Conservation (phyloP, 2,113 vertebrate species). For the Nyctibius bracteatus region DNA sequence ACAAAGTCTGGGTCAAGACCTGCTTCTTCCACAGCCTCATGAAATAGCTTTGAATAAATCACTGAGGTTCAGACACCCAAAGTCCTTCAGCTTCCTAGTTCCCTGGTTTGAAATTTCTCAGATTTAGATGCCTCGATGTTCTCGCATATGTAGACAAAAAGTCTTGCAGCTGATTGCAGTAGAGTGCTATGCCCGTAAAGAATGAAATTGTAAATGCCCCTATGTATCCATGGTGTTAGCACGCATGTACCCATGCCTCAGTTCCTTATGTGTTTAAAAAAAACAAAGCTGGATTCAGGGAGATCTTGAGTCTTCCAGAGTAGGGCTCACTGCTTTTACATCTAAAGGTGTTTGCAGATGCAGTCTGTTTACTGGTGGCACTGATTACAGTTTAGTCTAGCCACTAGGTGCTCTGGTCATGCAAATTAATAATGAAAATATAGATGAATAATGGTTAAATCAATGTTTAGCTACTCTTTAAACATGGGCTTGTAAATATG, state of each 20-base stretch:
- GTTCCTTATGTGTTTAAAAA: not conserved
- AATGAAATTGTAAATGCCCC: not conserved
- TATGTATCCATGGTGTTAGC: not conserved
- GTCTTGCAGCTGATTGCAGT: not conserved
- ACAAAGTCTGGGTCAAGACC: not conserved
- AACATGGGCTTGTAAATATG: not conserved
- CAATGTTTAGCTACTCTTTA: not conserved
- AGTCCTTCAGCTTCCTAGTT: not conserved
- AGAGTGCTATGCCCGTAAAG: not conserved
- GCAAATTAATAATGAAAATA: not conserved
- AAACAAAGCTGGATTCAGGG: not conserved
- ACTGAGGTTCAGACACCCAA: not conserved
- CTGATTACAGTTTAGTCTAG: not conserved
- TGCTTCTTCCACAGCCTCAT: not conserved
- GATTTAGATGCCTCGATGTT: rapidly evolving
- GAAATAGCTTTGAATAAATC: not conserved
- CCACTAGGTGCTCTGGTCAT: not conserved
- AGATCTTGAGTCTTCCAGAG: not conserved
- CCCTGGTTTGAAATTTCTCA: not conserved
- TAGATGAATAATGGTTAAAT: not conserved
- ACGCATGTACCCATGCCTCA: not conserved
- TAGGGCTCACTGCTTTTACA: not conserved
- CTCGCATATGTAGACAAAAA: not conserved
- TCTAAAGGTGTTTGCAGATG: not conserved
- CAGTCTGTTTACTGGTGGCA: not conserved